phyloP scores from a whole-genome alignment of 2,797 vertebrate genomes.

The Hozukius guyotensis region DNA sequence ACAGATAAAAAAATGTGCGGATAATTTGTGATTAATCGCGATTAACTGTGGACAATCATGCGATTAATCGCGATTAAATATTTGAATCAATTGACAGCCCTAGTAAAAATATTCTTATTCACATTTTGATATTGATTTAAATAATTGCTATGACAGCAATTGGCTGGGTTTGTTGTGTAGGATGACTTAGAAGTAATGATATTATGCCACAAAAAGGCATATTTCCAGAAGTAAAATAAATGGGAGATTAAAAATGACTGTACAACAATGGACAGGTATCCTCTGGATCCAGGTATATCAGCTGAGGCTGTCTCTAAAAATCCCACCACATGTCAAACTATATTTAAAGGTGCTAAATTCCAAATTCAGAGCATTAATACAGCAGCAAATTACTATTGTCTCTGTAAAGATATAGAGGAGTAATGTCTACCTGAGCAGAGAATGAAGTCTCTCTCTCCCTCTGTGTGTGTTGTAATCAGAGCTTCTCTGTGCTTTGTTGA shows the following conservation, averaged over 20 bases:
- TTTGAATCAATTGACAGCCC: too few relatives aligned
- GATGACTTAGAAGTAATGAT: background rate
- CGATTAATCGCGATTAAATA: too few relatives aligned
- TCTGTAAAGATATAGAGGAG: too few relatives aligned
- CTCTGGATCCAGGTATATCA: background rate
- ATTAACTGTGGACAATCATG: too few relatives aligned
- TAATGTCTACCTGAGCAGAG: too few relatives aligned
- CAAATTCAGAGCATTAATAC: too few relatives aligned
- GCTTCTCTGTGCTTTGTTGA: too few relatives aligned
- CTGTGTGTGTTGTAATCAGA: too few relatives aligned
- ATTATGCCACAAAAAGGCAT: background rate
- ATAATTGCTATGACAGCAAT: background rate
- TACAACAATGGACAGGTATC: background rate
- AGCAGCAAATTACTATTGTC: too few relatives aligned
- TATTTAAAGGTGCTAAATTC: background rate
- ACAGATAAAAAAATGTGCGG: too few relatives aligned
- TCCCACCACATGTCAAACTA: background rate
- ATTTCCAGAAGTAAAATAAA: background rate
- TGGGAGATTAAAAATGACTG: background rate
- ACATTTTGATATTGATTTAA: background rate
- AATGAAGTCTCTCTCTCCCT: too few relatives aligned
- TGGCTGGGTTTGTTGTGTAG: background rate
- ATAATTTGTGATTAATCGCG: too few relatives aligned
- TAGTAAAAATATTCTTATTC: background rate
- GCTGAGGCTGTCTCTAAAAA: background rate